Conservation (phyloP, 2,797 vertebrate species). For the Etheostoma nigrum region DNA sequence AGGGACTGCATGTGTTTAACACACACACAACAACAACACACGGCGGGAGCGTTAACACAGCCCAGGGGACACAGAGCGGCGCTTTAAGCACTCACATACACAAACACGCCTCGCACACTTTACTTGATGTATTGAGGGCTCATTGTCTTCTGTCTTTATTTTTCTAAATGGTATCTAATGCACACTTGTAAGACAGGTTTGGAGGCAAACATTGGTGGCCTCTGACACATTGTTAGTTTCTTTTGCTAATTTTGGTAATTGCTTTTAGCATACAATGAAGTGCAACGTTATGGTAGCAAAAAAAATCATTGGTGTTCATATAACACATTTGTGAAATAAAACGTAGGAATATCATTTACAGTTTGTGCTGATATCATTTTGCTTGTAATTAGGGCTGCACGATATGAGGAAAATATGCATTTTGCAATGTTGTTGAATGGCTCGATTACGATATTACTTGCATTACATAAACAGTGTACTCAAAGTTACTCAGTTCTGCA, state of each 20-base stretch:
- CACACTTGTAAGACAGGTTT: background rate
- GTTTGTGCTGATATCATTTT: background rate
- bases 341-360: background rate
- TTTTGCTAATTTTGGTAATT: no score
- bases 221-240: no score
- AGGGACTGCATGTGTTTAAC: conserved; percentile 91
- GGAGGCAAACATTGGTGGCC: no score
- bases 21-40: conserved; percentile 86
- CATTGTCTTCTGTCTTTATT: conserved; percentile 43
- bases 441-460: no score
- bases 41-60: conserved; percentile 88
- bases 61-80: conserved; percentile 84
- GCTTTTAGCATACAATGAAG: background rate
- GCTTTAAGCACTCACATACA: conserved; percentile 76
- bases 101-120: conserved; percentile 34
- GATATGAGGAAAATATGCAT: no score
- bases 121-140: conserved; percentile 49
- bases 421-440: no score
- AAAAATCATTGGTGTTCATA: background rate
- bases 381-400: background rate
- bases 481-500: no score
- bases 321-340: background rate
- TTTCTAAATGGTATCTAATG: background rate
- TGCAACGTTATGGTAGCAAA: background rate
- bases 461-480: no score